phyloP scores from a whole-genome alignment of 2,888 invertebrate species.

The Coremacera marginata region DNA sequence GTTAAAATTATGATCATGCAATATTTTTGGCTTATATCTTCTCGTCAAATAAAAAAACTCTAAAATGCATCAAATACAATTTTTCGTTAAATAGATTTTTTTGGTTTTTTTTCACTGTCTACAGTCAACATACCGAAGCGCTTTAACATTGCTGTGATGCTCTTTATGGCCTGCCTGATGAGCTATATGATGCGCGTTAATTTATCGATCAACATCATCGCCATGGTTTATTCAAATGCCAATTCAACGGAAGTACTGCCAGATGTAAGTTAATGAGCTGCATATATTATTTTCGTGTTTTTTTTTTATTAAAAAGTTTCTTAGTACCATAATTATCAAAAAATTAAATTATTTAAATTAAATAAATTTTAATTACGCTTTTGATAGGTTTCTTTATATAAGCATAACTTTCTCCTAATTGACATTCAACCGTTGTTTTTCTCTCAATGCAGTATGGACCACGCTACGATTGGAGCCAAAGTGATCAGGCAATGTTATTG shows the following conservation, averaged over 20 bases:
- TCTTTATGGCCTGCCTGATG: constrained; percentile 80
- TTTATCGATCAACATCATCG: constrained; percentile 80
- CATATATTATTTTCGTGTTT: background rate
- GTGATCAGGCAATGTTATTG: constrained; percentile 75
- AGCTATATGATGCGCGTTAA: constrained; percentile 82
- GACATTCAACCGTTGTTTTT: background rate
- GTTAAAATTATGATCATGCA: no score
- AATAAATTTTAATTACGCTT: background rate
- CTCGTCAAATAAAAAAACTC: no score
- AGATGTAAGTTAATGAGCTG: constrained; percentile 59
- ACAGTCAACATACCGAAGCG: constrained; percentile 72
- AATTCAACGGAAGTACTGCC: constrained; percentile 60
- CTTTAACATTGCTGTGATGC: constrained; percentile 74
- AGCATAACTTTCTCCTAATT: constrained; percentile 6
- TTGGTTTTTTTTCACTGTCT: constrained; percentile 40
- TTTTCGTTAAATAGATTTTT: background rate
- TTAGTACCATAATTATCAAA: background rate
- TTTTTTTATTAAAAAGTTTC: background rate
- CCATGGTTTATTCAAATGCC: constrained; percentile 75
- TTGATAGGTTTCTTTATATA: background rate
- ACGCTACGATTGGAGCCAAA: constrained; percentile 73
- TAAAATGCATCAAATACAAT: background rate
- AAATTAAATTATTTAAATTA: background rate
- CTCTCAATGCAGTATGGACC: constrained; percentile 68
- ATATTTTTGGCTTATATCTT: no score